A percentile compares a stretch with the other conserved stretches of the same genome.
phyloP scores from a whole-genome alignment of 2,888 invertebrate species.

The Ganaspis brasiliensis region DNA sequence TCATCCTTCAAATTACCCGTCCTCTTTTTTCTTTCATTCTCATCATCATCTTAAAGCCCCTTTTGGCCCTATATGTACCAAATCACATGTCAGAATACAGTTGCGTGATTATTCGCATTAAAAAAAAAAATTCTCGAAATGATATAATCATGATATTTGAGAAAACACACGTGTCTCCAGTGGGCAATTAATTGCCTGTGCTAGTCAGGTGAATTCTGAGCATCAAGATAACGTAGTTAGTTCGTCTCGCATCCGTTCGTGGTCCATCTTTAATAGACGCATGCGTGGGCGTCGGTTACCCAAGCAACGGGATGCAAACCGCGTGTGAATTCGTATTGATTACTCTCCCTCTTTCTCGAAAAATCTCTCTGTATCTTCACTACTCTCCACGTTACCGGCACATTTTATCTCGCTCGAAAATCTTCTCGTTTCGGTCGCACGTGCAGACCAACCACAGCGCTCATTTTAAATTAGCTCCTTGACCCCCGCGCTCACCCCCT shows the following conservation, averaged over 20 bases:
- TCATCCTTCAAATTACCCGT: too few species aligned
- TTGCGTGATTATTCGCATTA: too few species aligned
- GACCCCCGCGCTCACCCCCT: not conserved
- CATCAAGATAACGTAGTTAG: not conserved
- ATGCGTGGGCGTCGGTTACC: constrained; percentile 55
- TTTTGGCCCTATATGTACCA: too few species aligned
- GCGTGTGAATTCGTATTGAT: constrained; percentile 63
- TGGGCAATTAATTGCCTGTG: not conserved
- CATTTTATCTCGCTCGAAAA: constrained; percentile 58
- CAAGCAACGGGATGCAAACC: constrained; percentile 60
- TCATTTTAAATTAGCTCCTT: constrained; percentile 26
- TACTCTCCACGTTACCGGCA: constrained; percentile 54
- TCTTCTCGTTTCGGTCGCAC: constrained; percentile 51
- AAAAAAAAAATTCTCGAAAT: too few species aligned
- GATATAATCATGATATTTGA: not conserved
- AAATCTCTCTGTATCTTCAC: constrained; percentile 55
- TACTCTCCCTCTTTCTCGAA: constrained; percentile 54
- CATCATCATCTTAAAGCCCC: too few species aligned
- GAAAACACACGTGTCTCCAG: not conserved
- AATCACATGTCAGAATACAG: too few species aligned
- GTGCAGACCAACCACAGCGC: constrained; percentile 40
- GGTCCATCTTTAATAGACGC: constrained; percentile 40
- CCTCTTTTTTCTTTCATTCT: too few species aligned
- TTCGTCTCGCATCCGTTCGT: constrained; percentile 13
- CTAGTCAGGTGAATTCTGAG: not conserved